Percentiles rank a stretch among this genome's conserved stretches.
These are phyloP conservation scores for Esox masquinongy DNA, from an alignment of 2,797 vertebrate species.

Conservation along the genomic window DNA sequence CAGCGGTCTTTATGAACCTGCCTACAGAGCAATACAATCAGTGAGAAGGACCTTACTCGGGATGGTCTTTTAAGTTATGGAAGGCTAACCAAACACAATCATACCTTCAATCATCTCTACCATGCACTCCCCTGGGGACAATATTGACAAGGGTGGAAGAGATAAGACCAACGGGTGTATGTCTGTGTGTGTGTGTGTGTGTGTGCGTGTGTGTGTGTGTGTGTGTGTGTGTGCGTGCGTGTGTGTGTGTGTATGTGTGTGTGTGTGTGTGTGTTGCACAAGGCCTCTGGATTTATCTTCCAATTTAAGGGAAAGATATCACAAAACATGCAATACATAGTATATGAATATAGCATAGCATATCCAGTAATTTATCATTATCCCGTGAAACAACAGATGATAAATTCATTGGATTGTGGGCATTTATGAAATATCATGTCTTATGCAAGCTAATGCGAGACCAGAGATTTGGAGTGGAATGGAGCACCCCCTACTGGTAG, in stretches of 20 bases:
- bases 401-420: neutral
- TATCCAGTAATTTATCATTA: neutral
- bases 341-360: neutral
- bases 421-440: slow-evolving; percentile 4
- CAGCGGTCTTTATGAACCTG: slow-evolving; percentile 30
- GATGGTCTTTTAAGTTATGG: neutral
- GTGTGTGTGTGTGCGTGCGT: slow-evolving; percentile 7
- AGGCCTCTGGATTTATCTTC: neutral
- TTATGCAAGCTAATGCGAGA: neutral
- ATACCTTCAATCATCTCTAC: slow-evolving; percentile 34
- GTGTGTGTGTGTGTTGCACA: slow-evolving; percentile 4
- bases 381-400: neutral
- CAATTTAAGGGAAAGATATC: neutral
- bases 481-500: slow-evolving; percentile 52
- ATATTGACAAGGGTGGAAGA: slow-evolving; percentile 14
- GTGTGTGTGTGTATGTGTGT: slow-evolving; percentile 3
- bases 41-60: neutral
- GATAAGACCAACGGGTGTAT: neutral
- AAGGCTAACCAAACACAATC: slow-evolving; percentile 47
- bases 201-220: slow-evolving; percentile 6
- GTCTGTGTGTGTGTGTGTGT: slow-evolving; percentile 2
- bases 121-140: slow-evolving; percentile 16
- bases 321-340: too few relatives aligned
- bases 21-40: neutral
- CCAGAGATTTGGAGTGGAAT: slow-evolving; percentile 24